Base-by-base conservation (phyloP, 2,113 vertebrate species). In the Notothenia rossii region DNA sequence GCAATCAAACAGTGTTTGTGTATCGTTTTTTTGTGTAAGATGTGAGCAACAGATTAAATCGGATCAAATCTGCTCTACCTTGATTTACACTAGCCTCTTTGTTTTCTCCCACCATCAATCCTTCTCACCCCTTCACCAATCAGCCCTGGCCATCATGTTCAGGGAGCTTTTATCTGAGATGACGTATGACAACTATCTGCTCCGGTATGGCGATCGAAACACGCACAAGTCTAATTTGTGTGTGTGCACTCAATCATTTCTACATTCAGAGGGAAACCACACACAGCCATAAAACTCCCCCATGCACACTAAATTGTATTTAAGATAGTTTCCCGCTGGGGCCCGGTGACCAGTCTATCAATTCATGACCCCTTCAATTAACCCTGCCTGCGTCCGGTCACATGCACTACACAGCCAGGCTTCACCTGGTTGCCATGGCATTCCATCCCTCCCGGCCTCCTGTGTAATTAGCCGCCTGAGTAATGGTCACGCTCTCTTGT, bases 371-470 rank as follows among this genome's bases (percentile, higher is more conserved):
- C 71, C 8, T 73, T 49, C 75, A 81, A 56, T 65, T 17, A 77
- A 71, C 75, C 69, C 63, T 56, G 29, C 48, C 62, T 54, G 61
- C 10, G 10, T 76, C 61, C 67, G 72, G 33, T 58, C 68, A 67
- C 49, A 55, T 59, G n/a, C 56, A 36, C 64, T n/a, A 29, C 78
- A 58, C 51, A 81, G 72, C 48, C 69, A 59, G 17, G 48, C 50
- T 50, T 77, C 83, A 89, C 87, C 88, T 87, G 77, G 88, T 91
- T 89, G 72, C 89, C 79, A 89, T 84, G 67, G 85, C 17, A 78
- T 90, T 61, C n/a, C 13, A 12, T 68, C 71, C 46, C 61, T 60
- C 49, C 46, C 20, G 53, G 50, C n/a, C 40, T 58, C 74, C 51
- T 59, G 64, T 56, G 62, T 89, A 89, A 93, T 93, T 91, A 87